These are phyloP conservation scores for Zoanthus sociatus DNA, from an alignment of 92 coral and sea anemone genomes.

Conservation along the genomic window DNA sequence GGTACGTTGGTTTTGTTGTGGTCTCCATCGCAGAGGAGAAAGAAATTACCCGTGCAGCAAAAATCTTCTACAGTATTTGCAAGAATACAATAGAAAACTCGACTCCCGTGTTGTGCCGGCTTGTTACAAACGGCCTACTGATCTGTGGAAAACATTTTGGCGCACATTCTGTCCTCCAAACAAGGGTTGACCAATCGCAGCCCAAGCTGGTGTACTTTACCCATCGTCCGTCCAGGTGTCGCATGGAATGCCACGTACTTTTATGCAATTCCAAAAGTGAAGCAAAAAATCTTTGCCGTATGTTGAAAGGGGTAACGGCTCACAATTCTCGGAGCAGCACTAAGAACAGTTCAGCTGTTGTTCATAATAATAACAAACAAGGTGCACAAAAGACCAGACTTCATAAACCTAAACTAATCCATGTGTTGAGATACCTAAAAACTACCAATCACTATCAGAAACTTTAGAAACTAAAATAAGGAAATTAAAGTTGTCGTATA, in stretches of 20 bases:
- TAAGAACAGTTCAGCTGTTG: neutral
- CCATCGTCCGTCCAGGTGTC: neutral
- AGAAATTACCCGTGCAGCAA: neutral
- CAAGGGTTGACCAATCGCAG: neutral
- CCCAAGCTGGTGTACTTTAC: neutral
- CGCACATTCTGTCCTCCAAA: neutral
- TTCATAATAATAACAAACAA: neutral
- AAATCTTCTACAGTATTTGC: neutral
- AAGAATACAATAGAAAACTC: slow-evolving; percentile 3
- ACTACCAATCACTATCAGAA: neutral
- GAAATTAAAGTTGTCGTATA: too few relatives aligned
- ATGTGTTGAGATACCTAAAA: neutral
- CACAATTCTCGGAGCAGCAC: neutral
- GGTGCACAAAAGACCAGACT: neutral
- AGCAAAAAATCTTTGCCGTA: neutral
- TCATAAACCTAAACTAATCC: neutral
- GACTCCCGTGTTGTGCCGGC: neutral
- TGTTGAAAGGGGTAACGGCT: neutral
- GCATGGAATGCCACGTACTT: neutral
- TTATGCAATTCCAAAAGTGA: neutral
- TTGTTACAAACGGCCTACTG: neutral
- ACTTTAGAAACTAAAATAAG: neutral
- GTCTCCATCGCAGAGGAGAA: neutral
- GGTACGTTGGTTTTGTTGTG: slow-evolving; percentile 3
- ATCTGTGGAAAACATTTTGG: neutral